These are phyloP conservation scores for Troilus luridus DNA, from an alignment of 2,888 invertebrate species.

Conservation along the genomic window DNA sequence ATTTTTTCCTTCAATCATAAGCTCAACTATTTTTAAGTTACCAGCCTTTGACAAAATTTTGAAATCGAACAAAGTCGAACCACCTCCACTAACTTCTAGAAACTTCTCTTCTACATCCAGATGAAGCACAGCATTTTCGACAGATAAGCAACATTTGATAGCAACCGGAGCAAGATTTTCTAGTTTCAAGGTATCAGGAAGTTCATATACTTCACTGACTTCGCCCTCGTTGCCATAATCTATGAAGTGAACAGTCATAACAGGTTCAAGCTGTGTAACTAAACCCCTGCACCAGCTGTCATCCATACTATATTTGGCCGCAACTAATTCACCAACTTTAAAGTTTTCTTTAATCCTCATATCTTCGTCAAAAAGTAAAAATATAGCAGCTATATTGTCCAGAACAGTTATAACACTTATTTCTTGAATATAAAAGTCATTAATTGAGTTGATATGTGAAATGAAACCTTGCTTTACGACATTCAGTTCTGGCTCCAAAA, in stretches of 20 bases:
- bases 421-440: slow-evolving; percentile 79
- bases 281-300: slow-evolving; percentile 76
- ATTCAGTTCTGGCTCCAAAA: background rate
- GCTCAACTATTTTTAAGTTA: background rate
- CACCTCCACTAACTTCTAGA: background rate
- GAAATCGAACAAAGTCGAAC: slow-evolving; percentile 41
- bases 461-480: slow-evolving; percentile 33
- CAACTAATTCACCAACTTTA: slow-evolving; percentile 62
- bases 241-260: slow-evolving; percentile 76
- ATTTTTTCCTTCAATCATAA: slow-evolving; percentile 1
- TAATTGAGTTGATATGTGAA: slow-evolving; percentile 73
- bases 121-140: background rate
- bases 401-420: slow-evolving; percentile 73
- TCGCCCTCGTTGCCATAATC: slow-evolving; percentile 80
- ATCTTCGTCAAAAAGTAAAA: background rate
- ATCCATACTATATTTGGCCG: slow-evolving; percentile 69
- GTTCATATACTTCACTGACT: slow-evolving; percentile 74
- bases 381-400: slow-evolving; percentile 72
- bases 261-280: slow-evolving; percentile 69
- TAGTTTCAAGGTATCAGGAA: slow-evolving; percentile 73
- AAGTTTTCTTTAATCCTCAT: background rate
- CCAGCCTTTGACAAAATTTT: slow-evolving; percentile 21
- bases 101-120: slow-evolving; percentile 9
- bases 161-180: slow-evolving; percentile 75
- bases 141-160: slow-evolving; percentile 71